Conservation (phyloP, 2,888 invertebrate species). For the Ypsolopha sequella region DNA sequence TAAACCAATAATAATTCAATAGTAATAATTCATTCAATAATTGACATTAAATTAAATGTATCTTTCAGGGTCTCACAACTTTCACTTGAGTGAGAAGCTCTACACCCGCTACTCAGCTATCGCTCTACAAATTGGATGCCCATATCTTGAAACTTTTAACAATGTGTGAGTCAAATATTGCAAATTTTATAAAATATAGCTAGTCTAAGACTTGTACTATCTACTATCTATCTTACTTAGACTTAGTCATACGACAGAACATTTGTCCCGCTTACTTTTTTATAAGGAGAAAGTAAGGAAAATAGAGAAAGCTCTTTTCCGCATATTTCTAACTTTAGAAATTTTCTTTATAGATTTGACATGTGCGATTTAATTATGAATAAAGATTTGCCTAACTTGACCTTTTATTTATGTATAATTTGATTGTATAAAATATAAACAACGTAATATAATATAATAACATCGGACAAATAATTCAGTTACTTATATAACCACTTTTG, state of each 20-base stretch:
- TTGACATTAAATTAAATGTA: neutral
- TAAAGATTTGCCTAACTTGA: too few species aligned
- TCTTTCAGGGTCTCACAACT: slow-evolving; percentile 71
- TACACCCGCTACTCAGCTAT: slow-evolving; percentile 84
- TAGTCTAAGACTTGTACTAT: too few species aligned
- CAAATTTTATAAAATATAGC: too few species aligned
- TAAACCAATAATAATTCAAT: neutral
- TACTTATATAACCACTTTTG: neutral
- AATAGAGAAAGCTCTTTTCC: too few species aligned
- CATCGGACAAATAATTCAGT: neutral
- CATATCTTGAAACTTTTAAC: slow-evolving; percentile 80
- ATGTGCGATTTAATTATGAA: too few species aligned
- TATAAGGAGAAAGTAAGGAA: too few species aligned
- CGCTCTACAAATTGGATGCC: slow-evolving; percentile 81
- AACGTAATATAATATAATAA: neutral
- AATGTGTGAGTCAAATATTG: slow-evolving; percentile 68
- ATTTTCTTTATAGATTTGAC: too few species aligned
- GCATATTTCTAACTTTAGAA: too few species aligned
- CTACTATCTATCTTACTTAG: too few species aligned
- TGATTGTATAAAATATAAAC: neutral
- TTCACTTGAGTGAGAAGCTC: slow-evolving; percentile 82
- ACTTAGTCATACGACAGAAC: neutral
- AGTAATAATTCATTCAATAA: neutral
- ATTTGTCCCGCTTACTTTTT: too few species aligned
- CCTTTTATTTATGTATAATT: neutral